Conservation (phyloP, 37 sponge, comb jelly and placozoan species). For the Oopsacas minuta region DNA sequence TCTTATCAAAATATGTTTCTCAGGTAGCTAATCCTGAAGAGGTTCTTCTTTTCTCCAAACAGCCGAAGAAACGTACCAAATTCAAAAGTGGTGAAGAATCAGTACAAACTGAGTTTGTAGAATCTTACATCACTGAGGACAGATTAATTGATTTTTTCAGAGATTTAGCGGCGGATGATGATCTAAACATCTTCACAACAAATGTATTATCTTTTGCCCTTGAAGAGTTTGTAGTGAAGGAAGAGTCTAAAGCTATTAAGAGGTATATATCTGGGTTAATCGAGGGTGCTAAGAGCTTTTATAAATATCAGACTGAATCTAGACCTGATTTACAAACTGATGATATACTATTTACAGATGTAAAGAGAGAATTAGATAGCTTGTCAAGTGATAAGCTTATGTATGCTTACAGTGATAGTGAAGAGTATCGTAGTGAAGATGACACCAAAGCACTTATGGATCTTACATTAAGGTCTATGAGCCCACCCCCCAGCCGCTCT, state of each 20-base stretch:
- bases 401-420: not conserved
- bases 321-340: not conserved
- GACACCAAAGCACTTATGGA: not conserved
- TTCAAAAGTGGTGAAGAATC: not conserved
- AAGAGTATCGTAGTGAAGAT: not conserved
- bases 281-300: not conserved
- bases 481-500: not conserved
- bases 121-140: not conserved
- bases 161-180: not conserved
- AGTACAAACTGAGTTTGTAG: not conserved
- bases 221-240: slow-evolving; percentile 3
- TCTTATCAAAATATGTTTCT: not conserved
- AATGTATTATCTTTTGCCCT: not conserved
- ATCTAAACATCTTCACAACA: not conserved
- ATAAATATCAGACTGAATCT: not conserved
- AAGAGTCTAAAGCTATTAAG: not conserved
- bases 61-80: not conserved
- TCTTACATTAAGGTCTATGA: not conserved
- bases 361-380: not conserved
- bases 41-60: not conserved
- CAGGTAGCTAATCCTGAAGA: not conserved
- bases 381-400: not conserved
- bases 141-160: not conserved
- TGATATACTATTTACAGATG: not conserved
- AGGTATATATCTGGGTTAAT: not conserved